Conservation (phyloP, 2,113 vertebrate genomes). For the Progne subis region DNA sequence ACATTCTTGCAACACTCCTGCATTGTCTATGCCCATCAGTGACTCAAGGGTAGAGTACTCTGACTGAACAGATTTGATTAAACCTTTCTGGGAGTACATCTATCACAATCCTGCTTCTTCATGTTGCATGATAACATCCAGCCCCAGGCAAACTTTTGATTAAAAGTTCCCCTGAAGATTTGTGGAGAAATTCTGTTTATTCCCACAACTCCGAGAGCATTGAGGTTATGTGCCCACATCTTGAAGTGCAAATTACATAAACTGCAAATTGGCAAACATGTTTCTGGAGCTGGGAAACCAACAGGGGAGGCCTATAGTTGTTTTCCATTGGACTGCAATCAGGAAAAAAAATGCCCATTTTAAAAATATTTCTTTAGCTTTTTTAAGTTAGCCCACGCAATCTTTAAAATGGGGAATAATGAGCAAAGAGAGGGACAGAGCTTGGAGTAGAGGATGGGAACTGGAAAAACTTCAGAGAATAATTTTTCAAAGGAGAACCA, state of each 20-base stretch:
- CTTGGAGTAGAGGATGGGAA: background rate
- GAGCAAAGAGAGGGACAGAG: background rate
- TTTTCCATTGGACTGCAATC: background rate
- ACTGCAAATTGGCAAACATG: conserved; percentile 43
- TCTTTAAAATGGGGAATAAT: background rate
- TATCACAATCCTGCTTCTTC: conserved; percentile 62
- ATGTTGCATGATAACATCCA: conserved; percentile 60
- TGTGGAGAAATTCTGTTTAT: conserved; percentile 67
- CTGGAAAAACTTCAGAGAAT: conserved; percentile 29
- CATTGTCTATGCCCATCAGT: conserved; percentile 45
- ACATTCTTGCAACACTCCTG: conserved; percentile 35
- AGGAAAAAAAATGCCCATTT: background rate
- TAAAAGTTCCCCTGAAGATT: conserved; percentile 59
- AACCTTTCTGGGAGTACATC: conserved; percentile 59
- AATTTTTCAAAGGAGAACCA: conserved; percentile 1
- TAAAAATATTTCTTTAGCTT: background rate
- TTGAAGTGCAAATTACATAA: conserved; percentile 69
- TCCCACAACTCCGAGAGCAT: conserved; percentile 49
- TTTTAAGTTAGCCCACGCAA: background rate
- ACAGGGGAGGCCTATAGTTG: background rate
- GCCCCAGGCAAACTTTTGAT: conserved; percentile 59
- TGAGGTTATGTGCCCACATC: conserved; percentile 52
- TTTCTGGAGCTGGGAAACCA: background rate
- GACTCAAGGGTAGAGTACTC: conserved; percentile 43
- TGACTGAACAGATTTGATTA: conserved; percentile 63